phyloP scores from a whole-genome alignment of 2,797 vertebrate species.

The Thaleichthys pacificus region DNA sequence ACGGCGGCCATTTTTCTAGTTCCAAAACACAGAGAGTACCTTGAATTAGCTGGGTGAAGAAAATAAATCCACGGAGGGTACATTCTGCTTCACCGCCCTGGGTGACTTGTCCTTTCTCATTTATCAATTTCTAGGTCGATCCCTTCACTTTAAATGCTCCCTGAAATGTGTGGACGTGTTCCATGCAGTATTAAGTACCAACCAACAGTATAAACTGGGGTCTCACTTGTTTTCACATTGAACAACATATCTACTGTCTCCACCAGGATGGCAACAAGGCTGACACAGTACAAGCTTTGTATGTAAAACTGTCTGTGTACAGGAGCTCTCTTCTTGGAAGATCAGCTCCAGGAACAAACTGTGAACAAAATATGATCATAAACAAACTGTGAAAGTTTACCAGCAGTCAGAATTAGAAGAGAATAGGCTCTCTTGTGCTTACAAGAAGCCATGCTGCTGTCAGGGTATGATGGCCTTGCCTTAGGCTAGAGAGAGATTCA shows the following conservation, averaged over 20 bases:
- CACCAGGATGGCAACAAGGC: slow-evolving; percentile 1
- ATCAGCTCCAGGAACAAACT: slow-evolving; percentile 42
- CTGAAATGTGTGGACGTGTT: no score
- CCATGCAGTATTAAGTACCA: no score
- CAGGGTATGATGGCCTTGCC: slow-evolving; percentile 50
- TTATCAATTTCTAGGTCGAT: not conserved
- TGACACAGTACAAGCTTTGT: slow-evolving; percentile 50
- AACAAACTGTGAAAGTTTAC: slow-evolving; percentile 57
- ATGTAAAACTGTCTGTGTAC: slow-evolving; percentile 38
- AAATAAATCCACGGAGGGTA: slow-evolving; percentile 60
- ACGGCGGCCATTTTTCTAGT: slow-evolving; percentile 58
- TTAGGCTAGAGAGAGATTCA: slow-evolving; percentile 50
- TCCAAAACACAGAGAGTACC: slow-evolving; percentile 34
- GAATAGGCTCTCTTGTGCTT: slow-evolving; percentile 33
- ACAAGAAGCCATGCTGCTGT: slow-evolving; percentile 7
- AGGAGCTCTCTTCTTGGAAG: not conserved
- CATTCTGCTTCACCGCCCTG: slow-evolving; percentile 10
- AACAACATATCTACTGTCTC: not conserved
- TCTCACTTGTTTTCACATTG: not conserved
- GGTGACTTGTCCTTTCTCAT: not conserved
- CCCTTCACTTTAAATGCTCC: not conserved
- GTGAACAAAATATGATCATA: slow-evolving; percentile 37
- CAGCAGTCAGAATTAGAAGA: slow-evolving; percentile 54
- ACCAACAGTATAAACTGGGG: not conserved
- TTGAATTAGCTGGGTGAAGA: slow-evolving; percentile 52